Conservation (phyloP, 2,888 invertebrate species). For the Andrena camellia region DNA sequence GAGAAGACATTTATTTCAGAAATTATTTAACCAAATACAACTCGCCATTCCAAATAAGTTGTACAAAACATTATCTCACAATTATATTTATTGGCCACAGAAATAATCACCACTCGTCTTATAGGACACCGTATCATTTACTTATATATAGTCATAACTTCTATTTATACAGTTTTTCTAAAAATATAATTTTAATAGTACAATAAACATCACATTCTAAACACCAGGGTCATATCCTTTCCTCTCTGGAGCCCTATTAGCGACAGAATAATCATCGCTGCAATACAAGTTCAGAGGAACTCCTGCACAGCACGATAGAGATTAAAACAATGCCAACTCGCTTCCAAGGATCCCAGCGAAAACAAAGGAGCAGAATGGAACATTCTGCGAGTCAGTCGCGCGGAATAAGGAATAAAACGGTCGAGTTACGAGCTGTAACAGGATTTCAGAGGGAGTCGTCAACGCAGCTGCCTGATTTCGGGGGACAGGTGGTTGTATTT, state of each 20-base stretch:
- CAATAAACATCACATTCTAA: no score
- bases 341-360: background rate
- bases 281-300: background rate
- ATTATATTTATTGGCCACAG: no score
- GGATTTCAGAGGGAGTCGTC: constrained; percentile 34
- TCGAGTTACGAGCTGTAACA: constrained; percentile 24
- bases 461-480: constrained; percentile 34
- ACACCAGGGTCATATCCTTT: no score
- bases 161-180: no score
- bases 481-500: constrained; percentile 37
- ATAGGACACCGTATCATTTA: no score
- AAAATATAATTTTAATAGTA: no score
- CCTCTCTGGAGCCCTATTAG: background rate
- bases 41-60: no score
- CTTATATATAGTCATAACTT: no score
- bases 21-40: no score
- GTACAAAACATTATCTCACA: no score
- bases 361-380: background rate
- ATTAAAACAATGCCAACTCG: background rate
- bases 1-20: no score
- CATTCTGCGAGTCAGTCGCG: background rate
- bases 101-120: no score
- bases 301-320: background rate
- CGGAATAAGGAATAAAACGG: constrained; percentile 36
- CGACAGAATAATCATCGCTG: background rate